These are phyloP conservation scores for Phanerotoma sp. DNA, from an alignment of 2,888 invertebrate species.

Conservation along the genomic window DNA sequence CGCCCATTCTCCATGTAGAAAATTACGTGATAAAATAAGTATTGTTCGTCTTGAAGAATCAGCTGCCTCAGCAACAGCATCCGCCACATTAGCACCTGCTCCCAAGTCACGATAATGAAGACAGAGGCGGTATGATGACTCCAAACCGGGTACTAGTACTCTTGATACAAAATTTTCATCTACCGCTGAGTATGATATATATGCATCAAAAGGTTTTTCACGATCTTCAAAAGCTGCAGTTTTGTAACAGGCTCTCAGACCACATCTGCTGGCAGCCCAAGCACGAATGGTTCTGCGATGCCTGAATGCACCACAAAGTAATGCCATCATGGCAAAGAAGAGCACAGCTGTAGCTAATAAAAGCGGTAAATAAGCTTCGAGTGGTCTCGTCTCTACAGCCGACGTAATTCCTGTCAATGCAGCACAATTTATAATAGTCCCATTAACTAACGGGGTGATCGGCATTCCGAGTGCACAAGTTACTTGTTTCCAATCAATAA, in stretches of 20 bases:
- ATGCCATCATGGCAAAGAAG: constrained; percentile 73
- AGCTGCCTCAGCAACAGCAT: constrained; percentile 90
- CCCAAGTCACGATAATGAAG: constrained; percentile 91
- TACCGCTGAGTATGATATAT: constrained; percentile 91
- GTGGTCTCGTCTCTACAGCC: constrained; percentile 74
- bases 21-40: constrained; percentile 87
- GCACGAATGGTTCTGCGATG: constrained; percentile 80
- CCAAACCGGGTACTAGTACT: constrained; percentile 84
- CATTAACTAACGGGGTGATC: constrained; percentile 72
- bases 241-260: constrained; percentile 83
- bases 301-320: constrained; percentile 77
- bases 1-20: constrained; percentile 94
- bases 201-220: constrained; percentile 90
- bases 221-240: constrained; percentile 74
- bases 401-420: constrained; percentile 72
- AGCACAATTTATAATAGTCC: constrained; percentile 77
- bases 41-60: constrained; percentile 88
- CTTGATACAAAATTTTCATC: constrained; percentile 91
- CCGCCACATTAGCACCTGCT: constrained; percentile 83
- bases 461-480: constrained; percentile 72
- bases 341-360: constrained; percentile 76
- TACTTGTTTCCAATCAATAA: constrained; percentile 75
- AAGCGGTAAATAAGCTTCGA: constrained; percentile 80
- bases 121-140: constrained; percentile 83
- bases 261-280: constrained; percentile 85